Evolutionary conservation across 2,113 vertebrate genomes (phyloP), one percentile per base, ranked within the genome.

Genomic region (Platanista minor): DNA sequence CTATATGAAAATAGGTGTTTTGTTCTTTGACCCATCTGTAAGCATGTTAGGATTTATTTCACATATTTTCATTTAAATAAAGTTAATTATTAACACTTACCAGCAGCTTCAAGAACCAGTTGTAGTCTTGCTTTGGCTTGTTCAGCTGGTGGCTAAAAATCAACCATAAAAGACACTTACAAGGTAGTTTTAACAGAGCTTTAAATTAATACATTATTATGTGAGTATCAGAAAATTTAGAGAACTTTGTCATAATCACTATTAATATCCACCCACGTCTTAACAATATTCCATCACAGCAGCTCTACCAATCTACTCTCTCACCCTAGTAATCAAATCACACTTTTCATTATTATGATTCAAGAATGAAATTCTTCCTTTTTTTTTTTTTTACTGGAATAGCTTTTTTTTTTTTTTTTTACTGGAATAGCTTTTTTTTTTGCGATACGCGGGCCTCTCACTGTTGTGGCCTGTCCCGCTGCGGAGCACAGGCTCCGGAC

Each of bases 101-200:
- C 99, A 98, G 99, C 99, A 97, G 99, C 99, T 99, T 99, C 99
- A 21, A 99, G 99, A 52, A 99, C 99, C 98, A 99, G 95, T 77
- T 99, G 99, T 57, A 99, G 98, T 96, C 99, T 99, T 85, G 99
- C 99, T 96, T 99, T 99, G 96, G 99, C 99, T 97, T 99, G 99
- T 95, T 99, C 99, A 64, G 99, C 99, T 95, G 99, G 99, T 93
- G 99, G 99, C 99, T 99, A 98, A 87, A 95, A 98, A 98, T 97
- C 92, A 99, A 98, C 95, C 95, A 96, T 95, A 46, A 95, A 90
- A 83, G 71, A 96, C 29, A 94, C n/a, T 87, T 74, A 84, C 0
- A 62, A 18, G 74, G 96, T 27, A 97, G 52, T 89, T 93, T 93
- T 91, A 95, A 78, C 23, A 92, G 41, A 93, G 23, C 6, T 97